Evolutionary conservation across 2,797 vertebrate species (phyloP).

Genomic region (Halcyon badia): DNA sequence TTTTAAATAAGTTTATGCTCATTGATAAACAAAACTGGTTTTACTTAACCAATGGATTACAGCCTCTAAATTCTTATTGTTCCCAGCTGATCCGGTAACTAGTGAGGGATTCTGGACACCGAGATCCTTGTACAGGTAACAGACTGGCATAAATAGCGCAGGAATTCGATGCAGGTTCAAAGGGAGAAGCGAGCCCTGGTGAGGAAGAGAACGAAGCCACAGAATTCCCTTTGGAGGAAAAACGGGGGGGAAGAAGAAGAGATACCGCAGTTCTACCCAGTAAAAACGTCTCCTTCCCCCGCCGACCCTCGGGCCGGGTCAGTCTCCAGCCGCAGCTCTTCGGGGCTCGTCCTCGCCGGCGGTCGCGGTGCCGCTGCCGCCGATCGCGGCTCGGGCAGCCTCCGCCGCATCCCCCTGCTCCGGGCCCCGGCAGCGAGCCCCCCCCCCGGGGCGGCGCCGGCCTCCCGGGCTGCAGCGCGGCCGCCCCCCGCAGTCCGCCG

Average conservation of each 20-base stretch:
- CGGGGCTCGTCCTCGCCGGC: neutral
- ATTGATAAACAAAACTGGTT: slow-evolving; percentile 46
- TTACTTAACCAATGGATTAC: slow-evolving; percentile 46
- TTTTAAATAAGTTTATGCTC: slow-evolving; percentile 69
- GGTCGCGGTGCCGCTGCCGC: neutral
- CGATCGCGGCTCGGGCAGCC: too few species aligned
- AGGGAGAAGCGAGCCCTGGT: slow-evolving; percentile 39
- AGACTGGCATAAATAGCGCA: slow-evolving; percentile 6
- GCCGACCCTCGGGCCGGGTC: neutral
- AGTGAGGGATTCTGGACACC: neutral
- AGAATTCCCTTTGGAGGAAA: slow-evolving; percentile 29
- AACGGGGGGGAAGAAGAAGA: neutral
- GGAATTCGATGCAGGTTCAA: slow-evolving; percentile 27
- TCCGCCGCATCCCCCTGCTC: neutral
- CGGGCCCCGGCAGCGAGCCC: neutral
- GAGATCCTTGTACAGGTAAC: slow-evolving; percentile 30
- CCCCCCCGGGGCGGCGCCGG: neutral
- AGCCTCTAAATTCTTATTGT: slow-evolving; percentile 22
- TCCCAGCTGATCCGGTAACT: slow-evolving; percentile 56
- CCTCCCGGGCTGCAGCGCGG: neutral
- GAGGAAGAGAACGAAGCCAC: slow-evolving; percentile 24
- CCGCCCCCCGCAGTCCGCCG: neutral
- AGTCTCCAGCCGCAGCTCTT: neutral
- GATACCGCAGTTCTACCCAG: neutral
- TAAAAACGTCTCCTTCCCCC: neutral